Percentiles rank a stretch among this genome's conserved stretches.
phyloP scores from a whole-genome alignment of 2,113 vertebrate species.

The Tyrannus savana region DNA sequence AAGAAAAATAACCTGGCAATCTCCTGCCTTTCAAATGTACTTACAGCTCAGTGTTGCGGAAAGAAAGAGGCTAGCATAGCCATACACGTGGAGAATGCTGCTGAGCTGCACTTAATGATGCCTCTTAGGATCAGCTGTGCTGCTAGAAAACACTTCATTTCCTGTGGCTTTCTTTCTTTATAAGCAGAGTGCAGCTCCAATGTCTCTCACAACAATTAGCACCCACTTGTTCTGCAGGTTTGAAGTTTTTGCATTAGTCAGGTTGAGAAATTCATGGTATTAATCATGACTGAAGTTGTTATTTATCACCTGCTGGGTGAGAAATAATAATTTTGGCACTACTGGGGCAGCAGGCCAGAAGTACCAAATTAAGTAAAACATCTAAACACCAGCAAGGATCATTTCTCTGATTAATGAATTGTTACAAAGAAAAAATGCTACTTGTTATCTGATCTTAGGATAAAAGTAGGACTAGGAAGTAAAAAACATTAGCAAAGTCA shows the following conservation, averaged over 20 bases:
- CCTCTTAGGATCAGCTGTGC: slow-evolving; percentile 78
- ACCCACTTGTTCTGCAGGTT: slow-evolving; percentile 82
- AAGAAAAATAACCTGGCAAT: slow-evolving; percentile 43
- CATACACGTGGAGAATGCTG: slow-evolving; percentile 47
- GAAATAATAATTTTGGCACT: slow-evolving; percentile 91
- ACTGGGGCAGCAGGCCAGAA: slow-evolving; percentile 88
- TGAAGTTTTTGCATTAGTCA: slow-evolving; percentile 77
- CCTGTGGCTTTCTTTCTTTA: slow-evolving; percentile 76
- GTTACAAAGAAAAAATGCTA: slow-evolving; percentile 78
- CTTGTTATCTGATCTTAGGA: slow-evolving; percentile 81
- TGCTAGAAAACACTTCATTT: slow-evolving; percentile 77
- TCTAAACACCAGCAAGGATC: slow-evolving; percentile 85
- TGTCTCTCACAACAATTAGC: slow-evolving; percentile 86
- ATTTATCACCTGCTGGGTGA: slow-evolving; percentile 88
- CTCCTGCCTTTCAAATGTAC: slow-evolving; percentile 64
- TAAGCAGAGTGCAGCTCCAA: slow-evolving; percentile 75
- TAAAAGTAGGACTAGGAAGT: slow-evolving; percentile 70
- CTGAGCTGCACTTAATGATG: slow-evolving; percentile 80
- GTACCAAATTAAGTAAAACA: slow-evolving; percentile 93
- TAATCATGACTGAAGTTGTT: slow-evolving; percentile 87
- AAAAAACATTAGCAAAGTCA: slow-evolving; percentile 45
- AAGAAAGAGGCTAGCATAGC: slow-evolving; percentile 13
- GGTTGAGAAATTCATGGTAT: slow-evolving; percentile 81
- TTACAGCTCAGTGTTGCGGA: slow-evolving; percentile 58
- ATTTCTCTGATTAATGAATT: slow-evolving; percentile 91